phyloP scores from a whole-genome alignment of 2,113 vertebrate genomes.

The Oceanites oceanicus region DNA sequence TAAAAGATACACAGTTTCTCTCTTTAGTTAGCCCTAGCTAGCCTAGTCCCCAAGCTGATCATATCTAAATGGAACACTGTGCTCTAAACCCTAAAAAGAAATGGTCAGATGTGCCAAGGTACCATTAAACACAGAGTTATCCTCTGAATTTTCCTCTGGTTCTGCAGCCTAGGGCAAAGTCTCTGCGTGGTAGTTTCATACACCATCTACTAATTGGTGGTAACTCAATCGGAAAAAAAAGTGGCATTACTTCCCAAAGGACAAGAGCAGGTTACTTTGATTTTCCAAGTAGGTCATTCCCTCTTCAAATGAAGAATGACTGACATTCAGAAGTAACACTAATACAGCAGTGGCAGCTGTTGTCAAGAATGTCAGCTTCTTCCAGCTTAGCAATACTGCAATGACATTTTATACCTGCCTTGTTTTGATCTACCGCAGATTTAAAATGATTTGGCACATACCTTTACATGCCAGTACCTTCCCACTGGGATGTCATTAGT shows the following conservation, averaged over 20 bases:
- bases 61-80: neutral
- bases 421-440: neutral
- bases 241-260: neutral
- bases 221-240: neutral
- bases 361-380: neutral
- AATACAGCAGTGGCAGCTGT: neutral
- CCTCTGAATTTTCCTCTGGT: neutral
- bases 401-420: neutral
- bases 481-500: neutral
- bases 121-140: neutral
- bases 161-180: neutral
- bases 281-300: constrained; percentile 6
- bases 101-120: neutral
- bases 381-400: neutral
- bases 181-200: neutral
- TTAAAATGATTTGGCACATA: neutral
- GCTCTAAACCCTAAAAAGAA: neutral
- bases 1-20: neutral
- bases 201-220: neutral
- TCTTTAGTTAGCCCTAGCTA: neutral
- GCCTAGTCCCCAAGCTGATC: neutral
- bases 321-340: neutral
- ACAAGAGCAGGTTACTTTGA: neutral
- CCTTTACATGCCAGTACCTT: neutral
- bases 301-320: neutral